Conservation (phyloP, 1,140 invertebrate genomes). For the Orussus abietinus region DNA sequence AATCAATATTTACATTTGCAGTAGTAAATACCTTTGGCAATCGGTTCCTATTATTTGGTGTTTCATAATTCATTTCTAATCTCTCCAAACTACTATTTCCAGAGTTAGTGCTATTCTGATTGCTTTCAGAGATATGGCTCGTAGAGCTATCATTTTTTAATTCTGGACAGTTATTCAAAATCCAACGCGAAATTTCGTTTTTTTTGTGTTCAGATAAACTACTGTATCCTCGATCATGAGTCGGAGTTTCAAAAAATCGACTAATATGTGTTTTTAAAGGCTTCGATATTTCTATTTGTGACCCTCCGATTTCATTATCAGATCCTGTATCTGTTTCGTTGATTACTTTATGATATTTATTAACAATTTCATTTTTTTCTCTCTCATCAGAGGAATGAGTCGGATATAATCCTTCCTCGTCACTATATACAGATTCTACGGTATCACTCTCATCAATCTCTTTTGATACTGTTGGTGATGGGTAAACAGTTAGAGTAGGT, state of each 20-base stretch:
- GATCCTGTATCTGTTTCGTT: conserved; percentile 20
- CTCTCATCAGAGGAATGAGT: conserved; percentile 17
- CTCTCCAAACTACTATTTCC: conserved; percentile 49
- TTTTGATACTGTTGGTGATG: conserved; percentile 12
- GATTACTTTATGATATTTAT: background rate
- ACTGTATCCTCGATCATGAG: conserved; percentile 6
- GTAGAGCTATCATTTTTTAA: conserved; percentile 30
- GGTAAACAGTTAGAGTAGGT: conserved; percentile 8
- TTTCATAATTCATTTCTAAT: conserved; percentile 45
- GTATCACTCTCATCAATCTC: conserved; percentile 8
- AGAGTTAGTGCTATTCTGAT: conserved; percentile 32
- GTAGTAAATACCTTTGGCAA: conserved; percentile 24
- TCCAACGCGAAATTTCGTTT: conserved; percentile 42
- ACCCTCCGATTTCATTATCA: conserved; percentile 14
- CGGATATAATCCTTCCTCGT: conserved; percentile 20
- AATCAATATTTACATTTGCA: too few relatives aligned
- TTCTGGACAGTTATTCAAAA: conserved; percentile 33
- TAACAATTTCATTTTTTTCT: conserved; percentile 1
- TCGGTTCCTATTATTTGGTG: conserved; percentile 48
- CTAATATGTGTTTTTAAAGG: conserved; percentile 17
- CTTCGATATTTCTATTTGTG: conserved; percentile 1
- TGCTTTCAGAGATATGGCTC: conserved; percentile 29
- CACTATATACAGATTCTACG: conserved; percentile 18
- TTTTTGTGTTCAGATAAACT: conserved; percentile 34
- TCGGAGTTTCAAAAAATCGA: conserved; percentile 12